Evolutionary conservation across 2,888 invertebrate genomes (phyloP).

Genomic region (Oligia fasciuncula): DNA sequence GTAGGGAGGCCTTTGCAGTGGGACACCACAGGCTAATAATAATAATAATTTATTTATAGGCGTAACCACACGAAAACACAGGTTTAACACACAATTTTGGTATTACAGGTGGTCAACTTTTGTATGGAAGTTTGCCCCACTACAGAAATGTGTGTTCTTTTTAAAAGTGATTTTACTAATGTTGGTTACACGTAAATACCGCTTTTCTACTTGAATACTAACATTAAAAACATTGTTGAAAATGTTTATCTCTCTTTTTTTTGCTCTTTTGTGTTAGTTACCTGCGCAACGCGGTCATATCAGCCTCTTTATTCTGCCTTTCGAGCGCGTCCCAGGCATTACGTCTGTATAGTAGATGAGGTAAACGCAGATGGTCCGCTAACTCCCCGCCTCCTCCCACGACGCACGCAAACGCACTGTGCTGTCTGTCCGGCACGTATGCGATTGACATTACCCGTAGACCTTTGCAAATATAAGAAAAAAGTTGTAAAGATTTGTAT

Average conservation of each 20-base stretch:
- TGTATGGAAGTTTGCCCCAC: conserved; percentile 2
- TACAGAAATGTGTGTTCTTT: neutral
- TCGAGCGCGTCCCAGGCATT: conserved; percentile 90
- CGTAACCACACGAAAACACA: neutral
- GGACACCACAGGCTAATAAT: too few relatives aligned
- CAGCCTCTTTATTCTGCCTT: conserved; percentile 84
- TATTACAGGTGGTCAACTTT: neutral
- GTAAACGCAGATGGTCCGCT: conserved; percentile 96
- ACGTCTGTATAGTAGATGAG: conserved; percentile 95
- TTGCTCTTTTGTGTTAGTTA: conserved; percentile 51
- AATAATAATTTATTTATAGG: neutral
- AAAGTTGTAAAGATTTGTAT: neutral
- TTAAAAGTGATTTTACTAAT: neutral
- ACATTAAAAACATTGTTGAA: neutral
- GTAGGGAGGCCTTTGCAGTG: too few relatives aligned
- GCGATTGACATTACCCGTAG: conserved; percentile 96
- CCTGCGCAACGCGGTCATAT: conserved; percentile 84
- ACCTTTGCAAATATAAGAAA: conserved; percentile 84
- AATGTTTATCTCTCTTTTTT: neutral
- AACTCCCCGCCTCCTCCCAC: conserved; percentile 97
- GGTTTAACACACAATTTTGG: neutral
- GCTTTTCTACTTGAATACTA: neutral
- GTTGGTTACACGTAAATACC: neutral
- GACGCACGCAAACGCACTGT: conserved; percentile 96
- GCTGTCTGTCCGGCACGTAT: conserved; percentile 95